Conservation (phyloP, 2,888 invertebrate species). For the Fissipunctia ypsillon region DNA sequence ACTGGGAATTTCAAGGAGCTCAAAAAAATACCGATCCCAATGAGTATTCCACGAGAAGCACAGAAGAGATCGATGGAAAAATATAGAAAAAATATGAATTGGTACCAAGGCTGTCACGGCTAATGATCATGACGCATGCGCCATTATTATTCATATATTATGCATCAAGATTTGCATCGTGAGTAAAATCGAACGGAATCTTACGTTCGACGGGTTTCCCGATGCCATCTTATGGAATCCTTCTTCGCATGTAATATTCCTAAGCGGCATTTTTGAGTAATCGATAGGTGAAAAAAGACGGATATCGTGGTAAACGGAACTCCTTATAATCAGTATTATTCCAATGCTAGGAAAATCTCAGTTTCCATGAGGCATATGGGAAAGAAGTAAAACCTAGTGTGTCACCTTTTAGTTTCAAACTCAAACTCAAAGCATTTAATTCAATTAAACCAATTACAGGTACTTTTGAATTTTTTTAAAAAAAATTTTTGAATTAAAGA, state of each 20-base stretch:
- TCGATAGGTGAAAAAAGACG: slow-evolving; percentile 37
- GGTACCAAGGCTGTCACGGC: slow-evolving; percentile 16
- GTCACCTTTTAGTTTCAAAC: no score
- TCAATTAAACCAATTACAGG: no score
- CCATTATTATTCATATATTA: slow-evolving; percentile 45
- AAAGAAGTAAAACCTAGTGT: slow-evolving; percentile 39
- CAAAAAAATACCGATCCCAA: slow-evolving; percentile 6
- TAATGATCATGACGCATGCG: slow-evolving; percentile 46
- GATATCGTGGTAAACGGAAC: slow-evolving; percentile 41
- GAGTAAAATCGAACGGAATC: slow-evolving; percentile 60
- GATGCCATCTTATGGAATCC: slow-evolving; percentile 43
- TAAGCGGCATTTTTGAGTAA: slow-evolving; percentile 42
- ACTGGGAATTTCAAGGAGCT: neutral
- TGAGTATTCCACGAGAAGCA: neutral
- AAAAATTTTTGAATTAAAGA: no score
- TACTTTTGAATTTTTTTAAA: no score
- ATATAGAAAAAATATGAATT: slow-evolving; percentile 30
- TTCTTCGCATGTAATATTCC: slow-evolving; percentile 54
- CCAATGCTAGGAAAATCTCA: slow-evolving; percentile 39
- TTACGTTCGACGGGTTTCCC: slow-evolving; percentile 61
- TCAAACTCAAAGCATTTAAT: no score
- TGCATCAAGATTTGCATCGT: slow-evolving; percentile 56
- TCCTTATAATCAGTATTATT: slow-evolving; percentile 11
- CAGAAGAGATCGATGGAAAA: slow-evolving; percentile 4
- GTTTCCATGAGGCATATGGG: slow-evolving; percentile 34